A percentile compares a stretch with the other conserved stretches of the same genome.
phyloP scores from a whole-genome alignment of 92 coral and sea anemone species.

The Parazoanthus swiftii region DNA sequence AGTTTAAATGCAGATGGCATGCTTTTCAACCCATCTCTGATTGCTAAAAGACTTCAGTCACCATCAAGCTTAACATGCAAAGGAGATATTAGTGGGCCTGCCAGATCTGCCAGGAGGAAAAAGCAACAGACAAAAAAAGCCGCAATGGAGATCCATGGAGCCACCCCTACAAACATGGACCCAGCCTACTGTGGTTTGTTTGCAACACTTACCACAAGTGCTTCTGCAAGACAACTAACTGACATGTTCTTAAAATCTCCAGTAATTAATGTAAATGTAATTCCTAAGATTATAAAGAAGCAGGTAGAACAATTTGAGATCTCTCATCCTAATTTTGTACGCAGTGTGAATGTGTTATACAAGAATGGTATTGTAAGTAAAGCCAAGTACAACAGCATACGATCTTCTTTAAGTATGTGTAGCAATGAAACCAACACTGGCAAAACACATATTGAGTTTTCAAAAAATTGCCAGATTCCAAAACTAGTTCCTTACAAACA shows the following conservation, averaged over 20 bases:
- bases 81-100: conserved; percentile 30
- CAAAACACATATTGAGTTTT: conserved; percentile 50
- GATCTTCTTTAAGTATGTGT: conserved; percentile 51
- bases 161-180: conserved; percentile 45
- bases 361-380: conserved; percentile 54
- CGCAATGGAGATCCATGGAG: conserved; percentile 60
- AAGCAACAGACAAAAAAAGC: conserved; percentile 3
- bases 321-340: no score
- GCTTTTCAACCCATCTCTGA: neutral
- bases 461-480: conserved; percentile 49
- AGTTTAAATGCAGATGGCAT: no score
- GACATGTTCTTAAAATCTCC: conserved; percentile 47
- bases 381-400: conserved; percentile 48
- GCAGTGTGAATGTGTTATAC: conserved; percentile 54
- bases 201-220: conserved; percentile 24
- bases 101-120: conserved; percentile 31
- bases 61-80: conserved; percentile 35
- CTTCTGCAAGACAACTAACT: conserved; percentile 41
- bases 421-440: conserved; percentile 45
- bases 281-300: no score
- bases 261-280: no score
- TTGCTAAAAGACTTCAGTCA: conserved; percentile 42
- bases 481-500: conserved; percentile 52
- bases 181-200: conserved; percentile 51
- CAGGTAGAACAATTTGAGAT: no score